phyloP scores from a whole-genome alignment of 2,888 invertebrate species.

The Drosophila mulleri region DNA sequence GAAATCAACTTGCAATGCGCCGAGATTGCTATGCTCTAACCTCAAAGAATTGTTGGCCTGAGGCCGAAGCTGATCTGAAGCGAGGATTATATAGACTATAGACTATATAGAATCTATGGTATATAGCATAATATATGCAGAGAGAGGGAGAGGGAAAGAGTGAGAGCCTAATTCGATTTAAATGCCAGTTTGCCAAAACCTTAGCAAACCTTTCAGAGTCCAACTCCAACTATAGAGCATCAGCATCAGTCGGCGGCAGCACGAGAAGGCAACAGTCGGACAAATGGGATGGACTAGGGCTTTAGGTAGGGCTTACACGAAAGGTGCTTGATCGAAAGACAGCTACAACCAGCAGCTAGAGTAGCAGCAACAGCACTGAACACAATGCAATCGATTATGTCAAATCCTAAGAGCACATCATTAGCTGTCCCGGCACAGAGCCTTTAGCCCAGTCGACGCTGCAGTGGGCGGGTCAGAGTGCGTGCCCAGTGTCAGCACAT shows the following conservation, averaged over 20 bases:
- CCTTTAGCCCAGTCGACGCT: conserved; percentile 19
- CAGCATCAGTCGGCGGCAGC: neutral
- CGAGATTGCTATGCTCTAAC: conserved; percentile 42
- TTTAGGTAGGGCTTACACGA: conserved; percentile 32
- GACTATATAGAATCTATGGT: neutral
- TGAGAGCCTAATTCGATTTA: neutral
- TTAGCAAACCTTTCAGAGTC: neutral
- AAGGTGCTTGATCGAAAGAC: conserved; percentile 56
- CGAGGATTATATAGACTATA: neutral
- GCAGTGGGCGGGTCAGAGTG: conserved; percentile 20
- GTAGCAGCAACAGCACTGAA: conserved; percentile 24
- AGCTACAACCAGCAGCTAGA: conserved; percentile 27
- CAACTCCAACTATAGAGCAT: conserved; percentile 14
- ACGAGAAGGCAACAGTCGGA: conserved; percentile 13
- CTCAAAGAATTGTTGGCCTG: neutral
- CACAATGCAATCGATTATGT: conserved; percentile 64
- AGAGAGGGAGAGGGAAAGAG: neutral
- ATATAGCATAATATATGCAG: neutral
- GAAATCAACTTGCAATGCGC: conserved; percentile 25
- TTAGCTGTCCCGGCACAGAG: conserved; percentile 39
- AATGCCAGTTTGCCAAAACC: neutral
- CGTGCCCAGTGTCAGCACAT: conserved; percentile 61
- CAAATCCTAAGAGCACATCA: conserved; percentile 65
- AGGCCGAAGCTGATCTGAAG: neutral
- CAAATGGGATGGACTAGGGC: conserved; percentile 13